Percentiles rank a stretch among this genome's conserved stretches.
Conservation (phyloP, 2,113 vertebrate genomes). For the Vanacampus margaritifer region DNA sequence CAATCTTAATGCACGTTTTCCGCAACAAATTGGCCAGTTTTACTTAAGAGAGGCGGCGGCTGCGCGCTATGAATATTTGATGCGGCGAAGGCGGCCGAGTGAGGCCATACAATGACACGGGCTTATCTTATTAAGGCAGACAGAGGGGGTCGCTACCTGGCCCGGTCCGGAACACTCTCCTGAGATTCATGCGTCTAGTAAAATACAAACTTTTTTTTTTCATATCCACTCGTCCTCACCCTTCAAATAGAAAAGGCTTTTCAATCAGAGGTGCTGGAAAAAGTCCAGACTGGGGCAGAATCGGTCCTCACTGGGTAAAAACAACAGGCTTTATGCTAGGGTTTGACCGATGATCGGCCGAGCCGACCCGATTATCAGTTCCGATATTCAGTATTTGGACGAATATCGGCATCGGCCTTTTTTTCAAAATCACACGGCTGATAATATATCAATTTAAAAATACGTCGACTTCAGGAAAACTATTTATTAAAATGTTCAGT, state of each 20-base stretch:
- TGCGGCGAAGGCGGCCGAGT: slow-evolving; percentile 55
- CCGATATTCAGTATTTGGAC: no score
- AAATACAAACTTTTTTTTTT: no score
- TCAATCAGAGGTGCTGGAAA: neutral
- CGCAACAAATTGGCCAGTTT: slow-evolving; percentile 78
- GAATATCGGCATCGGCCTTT: no score
- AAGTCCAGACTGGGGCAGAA: neutral
- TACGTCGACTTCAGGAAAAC: no score
- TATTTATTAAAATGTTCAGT: no score
- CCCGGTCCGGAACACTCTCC: slow-evolving; percentile 54
- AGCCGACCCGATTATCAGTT: no score
- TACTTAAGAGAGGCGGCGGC: slow-evolving; percentile 69
- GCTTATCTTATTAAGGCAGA: slow-evolving; percentile 77
- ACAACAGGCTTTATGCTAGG: neutral
- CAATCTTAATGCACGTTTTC: slow-evolving; percentile 73
- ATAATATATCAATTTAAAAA: no score
- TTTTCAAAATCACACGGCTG: no score
- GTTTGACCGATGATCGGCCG: no score
- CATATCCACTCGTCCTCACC: neutral
- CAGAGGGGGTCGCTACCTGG: slow-evolving; percentile 54
- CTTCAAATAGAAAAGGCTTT: slow-evolving; percentile 32
- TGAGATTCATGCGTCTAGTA: no score
- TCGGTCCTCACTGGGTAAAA: neutral
- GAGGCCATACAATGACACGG: slow-evolving; percentile 68
- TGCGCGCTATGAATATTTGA: slow-evolving; percentile 77